A percentile compares a stretch with the other conserved stretches of the same genome.
phyloP scores from a whole-genome alignment of 2,113 vertebrate species.

The Procavia capensis region DNA sequence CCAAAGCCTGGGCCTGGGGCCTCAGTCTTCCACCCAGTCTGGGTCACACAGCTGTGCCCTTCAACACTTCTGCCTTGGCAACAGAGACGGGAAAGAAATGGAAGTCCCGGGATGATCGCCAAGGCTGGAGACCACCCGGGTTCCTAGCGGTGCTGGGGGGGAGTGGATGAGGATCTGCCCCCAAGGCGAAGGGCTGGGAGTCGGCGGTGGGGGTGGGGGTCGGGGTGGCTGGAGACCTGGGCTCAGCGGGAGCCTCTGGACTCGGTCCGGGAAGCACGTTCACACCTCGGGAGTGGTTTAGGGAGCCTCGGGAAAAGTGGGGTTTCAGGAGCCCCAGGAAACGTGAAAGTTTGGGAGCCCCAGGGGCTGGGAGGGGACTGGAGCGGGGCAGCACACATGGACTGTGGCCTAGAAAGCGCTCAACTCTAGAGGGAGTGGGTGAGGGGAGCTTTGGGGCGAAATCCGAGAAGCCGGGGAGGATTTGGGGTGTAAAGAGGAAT shows the following conservation, averaged over 20 bases:
- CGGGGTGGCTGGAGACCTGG: background rate
- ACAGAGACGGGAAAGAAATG: background rate
- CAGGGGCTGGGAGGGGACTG: accelerated
- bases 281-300: too few species aligned
- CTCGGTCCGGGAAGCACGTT: background rate
- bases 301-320: background rate
- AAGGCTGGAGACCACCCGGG: background rate
- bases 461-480: background rate
- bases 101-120: too few species aligned
- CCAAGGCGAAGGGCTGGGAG: background rate
- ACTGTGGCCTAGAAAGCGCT: background rate
- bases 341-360: background rate
- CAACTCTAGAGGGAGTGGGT: background rate
- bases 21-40: background rate
- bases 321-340: background rate
- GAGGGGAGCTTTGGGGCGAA: background rate
- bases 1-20: background rate
- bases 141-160: background rate
- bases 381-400: too few species aligned
- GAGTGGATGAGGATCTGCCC: background rate
- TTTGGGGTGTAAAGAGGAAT: too few species aligned
- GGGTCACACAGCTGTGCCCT: background rate
- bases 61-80: background rate
- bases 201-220: background rate
- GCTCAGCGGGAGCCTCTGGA: background rate